Evolutionary conservation across 2,888 invertebrate genomes (phyloP), one percentile per base, ranked within the genome.

Genomic region (Pristionchus fissidentatus): DNA sequence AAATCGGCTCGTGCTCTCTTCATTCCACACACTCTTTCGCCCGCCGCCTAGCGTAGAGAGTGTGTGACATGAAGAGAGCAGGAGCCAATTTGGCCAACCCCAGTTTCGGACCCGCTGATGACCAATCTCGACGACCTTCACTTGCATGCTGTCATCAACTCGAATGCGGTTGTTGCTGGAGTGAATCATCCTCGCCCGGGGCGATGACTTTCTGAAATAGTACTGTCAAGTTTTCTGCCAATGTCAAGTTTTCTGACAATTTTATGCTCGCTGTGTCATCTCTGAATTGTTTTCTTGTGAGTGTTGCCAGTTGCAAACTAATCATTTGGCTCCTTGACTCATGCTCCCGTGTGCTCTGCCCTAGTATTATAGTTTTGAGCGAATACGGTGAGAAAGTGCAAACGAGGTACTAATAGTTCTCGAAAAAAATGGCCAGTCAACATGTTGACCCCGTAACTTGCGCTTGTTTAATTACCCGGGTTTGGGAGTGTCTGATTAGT

Each of bases 141-240:
- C n/a, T n/a, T n/a, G n/a, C n/a, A n/a, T n/a, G n/a, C n/a, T n/a
- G n/a, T n/a, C 15, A 22, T 70, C 41, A 70, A 43, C 70, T 70
- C 43, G 70, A 29, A 43, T 70, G 70, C 10, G 70, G 70, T n/a
- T n/a, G n/a, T n/a, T n/a, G n/a, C 70, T 70, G 70, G n/a, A 1
- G 41, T 70, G 70, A 70, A 15, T 70, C 70, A 70, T 70, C 70
- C n/a, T 70, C 43, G 41, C 70, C 70, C 10, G 70, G 70, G 70
- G 70, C 41, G 70, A 70, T 70, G n/a, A 70, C 26, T 70, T 70
- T 70, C 70, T 70, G 70, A 43, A 70, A 70, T 41, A 43, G n/a
- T 41, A 70, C 35, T 4, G 55, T 55, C 55, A 22, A 55, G 70
- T 41, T 41, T n/a, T n/a, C n/a, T n/a, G n/a, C n/a, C n/a, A n/a